Conservation (phyloP, 2,797 vertebrate genomes). For the Eospalax fontanierii region DNA sequence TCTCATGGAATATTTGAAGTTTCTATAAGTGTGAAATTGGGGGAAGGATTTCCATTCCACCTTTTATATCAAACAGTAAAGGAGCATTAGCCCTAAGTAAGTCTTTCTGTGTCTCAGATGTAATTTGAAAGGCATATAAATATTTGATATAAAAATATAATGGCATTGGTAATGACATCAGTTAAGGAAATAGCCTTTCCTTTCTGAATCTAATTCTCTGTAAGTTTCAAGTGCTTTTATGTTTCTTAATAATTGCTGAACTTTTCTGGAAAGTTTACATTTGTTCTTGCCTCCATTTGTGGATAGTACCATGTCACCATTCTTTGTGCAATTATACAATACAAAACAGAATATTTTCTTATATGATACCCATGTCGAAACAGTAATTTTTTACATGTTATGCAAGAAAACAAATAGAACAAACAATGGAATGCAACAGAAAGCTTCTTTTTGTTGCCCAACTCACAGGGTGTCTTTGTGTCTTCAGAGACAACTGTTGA, state of each 20-base stretch:
- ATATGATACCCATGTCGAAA: background rate
- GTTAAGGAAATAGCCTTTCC: slow-evolving; percentile 20
- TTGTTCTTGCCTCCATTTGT: background rate
- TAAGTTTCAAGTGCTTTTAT: background rate
- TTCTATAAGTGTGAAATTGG: slow-evolving; percentile 82
- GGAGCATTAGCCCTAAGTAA: slow-evolving; percentile 62
- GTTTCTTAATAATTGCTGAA: background rate
- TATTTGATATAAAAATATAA: slow-evolving; percentile 55
- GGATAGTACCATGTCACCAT: background rate
- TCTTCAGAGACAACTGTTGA: background rate
- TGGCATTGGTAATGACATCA: background rate
- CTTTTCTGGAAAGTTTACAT: background rate
- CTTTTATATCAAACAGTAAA: slow-evolving; percentile 75
- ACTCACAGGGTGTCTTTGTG: background rate
- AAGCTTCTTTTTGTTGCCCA: background rate
- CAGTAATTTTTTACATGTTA: background rate
- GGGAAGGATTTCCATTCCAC: slow-evolving; percentile 71
- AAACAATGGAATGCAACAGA: too few species aligned
- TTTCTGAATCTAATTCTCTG: slow-evolving; percentile 66
- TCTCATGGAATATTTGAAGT: slow-evolving; percentile 63
- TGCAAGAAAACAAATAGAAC: background rate
- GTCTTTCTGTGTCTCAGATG: slow-evolving; percentile 39
- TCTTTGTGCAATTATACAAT: background rate
- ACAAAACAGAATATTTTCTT: background rate
- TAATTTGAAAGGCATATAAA: slow-evolving; percentile 69